Conservation (phyloP, 2,797 vertebrate species). For the Gouania willdenowi region DNA sequence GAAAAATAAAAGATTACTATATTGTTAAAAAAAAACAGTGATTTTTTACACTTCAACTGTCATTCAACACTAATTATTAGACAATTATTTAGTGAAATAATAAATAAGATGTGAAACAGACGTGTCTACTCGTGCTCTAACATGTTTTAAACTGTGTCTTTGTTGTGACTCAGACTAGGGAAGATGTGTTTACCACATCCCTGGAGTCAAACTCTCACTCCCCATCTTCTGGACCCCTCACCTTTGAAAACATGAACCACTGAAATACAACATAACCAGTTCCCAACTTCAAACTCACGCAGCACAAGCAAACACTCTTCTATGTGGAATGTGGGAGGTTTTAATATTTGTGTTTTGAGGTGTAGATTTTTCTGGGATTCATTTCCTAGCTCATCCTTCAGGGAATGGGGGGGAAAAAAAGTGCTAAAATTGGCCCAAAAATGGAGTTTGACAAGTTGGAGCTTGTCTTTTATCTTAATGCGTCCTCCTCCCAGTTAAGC, state of each 20-base stretch:
- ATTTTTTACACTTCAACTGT: too few species aligned
- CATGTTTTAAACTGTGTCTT: conserved; percentile 45
- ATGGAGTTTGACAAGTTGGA: background rate
- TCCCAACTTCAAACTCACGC: conserved; percentile 16
- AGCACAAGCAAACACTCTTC: conserved; percentile 53
- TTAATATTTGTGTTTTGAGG: conserved; percentile 44
- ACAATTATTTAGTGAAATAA: too few species aligned
- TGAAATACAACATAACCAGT: conserved; percentile 22
- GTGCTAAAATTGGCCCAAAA: background rate
- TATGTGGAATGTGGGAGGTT: conserved; percentile 30
- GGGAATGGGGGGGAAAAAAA: background rate
- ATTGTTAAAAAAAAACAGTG: too few species aligned
- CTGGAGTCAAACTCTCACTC: conserved; percentile 27
- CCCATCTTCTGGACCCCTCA: conserved; percentile 31
- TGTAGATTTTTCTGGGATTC: conserved; percentile 9
- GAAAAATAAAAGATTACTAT: too few species aligned
- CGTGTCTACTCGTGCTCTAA: conserved; percentile 29
- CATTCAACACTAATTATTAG: too few species aligned
- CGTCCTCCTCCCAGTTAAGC: background rate
- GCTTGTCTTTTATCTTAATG: background rate
- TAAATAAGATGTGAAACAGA: too few species aligned
- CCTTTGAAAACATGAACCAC: conserved; percentile 47
- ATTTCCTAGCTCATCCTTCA: conserved; percentile 1
- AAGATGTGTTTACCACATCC: conserved; percentile 37
- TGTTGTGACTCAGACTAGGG: conserved; percentile 46